Percentiles rank a stretch among this genome's conserved stretches.
Evolutionary conservation across 2,888 invertebrate genomes (phyloP).

Genomic region (Lycophotia porphyrea): DNA sequence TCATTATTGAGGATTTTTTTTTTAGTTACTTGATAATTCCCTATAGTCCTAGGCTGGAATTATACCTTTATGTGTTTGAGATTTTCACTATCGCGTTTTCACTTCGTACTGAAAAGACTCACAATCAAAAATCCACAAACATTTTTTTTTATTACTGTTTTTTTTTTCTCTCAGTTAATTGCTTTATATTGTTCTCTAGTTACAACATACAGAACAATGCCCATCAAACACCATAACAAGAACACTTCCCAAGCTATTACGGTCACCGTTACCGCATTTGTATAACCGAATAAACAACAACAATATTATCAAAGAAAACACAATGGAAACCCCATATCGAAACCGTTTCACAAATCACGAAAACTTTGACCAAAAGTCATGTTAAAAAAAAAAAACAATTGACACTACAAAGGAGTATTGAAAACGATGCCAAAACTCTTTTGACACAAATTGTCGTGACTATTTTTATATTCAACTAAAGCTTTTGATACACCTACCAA

Average conservation of each 20-base stretch:
- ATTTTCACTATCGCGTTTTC: not conserved
- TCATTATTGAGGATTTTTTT: not conserved
- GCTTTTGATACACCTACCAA: slow-evolving; percentile 78
- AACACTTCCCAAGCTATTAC: slow-evolving; percentile 44
- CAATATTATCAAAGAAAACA: slow-evolving; percentile 45
- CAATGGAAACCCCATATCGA: slow-evolving; percentile 37
- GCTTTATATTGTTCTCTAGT: not conserved
- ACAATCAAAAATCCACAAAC: not conserved
- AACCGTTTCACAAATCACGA: slow-evolving; percentile 57
- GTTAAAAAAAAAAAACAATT: slow-evolving; percentile 18
- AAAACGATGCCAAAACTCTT: slow-evolving; percentile 16
- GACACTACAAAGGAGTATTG: slow-evolving; percentile 39
- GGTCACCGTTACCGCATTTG: slow-evolving; percentile 23
- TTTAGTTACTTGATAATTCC: too few species aligned
- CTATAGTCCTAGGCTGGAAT: not conserved
- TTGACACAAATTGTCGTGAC: slow-evolving; percentile 52
- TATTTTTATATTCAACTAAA: slow-evolving; percentile 19
- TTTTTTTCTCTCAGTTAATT: not conserved
- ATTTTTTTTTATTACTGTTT: not conserved
- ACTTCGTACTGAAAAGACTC: not conserved
- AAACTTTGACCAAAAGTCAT: slow-evolving; percentile 42
- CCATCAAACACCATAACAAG: slow-evolving; percentile 8
- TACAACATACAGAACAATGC: slow-evolving; percentile 15
- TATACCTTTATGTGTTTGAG: not conserved
- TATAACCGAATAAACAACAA: slow-evolving; percentile 11